Evolutionary conservation across 1,140 invertebrate genomes (phyloP), one percentile per base, ranked within the genome.

Genomic region (Reticulitermes speratus): DNA sequence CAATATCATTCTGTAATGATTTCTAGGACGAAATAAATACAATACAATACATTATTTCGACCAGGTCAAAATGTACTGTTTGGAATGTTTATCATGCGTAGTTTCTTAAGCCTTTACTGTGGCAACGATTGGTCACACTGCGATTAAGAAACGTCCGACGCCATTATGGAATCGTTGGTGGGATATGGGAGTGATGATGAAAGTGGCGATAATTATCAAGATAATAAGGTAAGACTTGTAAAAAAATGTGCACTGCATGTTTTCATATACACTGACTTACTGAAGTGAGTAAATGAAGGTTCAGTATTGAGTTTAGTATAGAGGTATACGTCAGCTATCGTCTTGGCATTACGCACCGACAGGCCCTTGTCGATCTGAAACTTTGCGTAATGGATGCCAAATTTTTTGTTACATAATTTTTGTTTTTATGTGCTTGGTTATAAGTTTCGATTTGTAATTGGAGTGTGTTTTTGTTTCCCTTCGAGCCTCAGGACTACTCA

Each of bases 141-240:
- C 8, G 55, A 38, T 30, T 12, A 44, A 45, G 3, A 44, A 83
- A 38, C 38, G 2, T 82, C n/a, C 7, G 82, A 83, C 44, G 83
- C 83, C 83, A 86, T 86, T n/a, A 86, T 86, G 85, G 85, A 86
- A 48, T 82, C 85, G 19, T 38, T 86, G 38, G 85, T 86, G 30
- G 82, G 82, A 8, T 86, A 86, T 82, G 65, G 85, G 38, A 86
- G 85, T 23, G 85, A 86, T 44, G 85, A 86, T n/a, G 85, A 86
- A 86, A 55, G 75, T 44, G 82, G 81, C 16, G 85, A 86, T 25
- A 83, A 44, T 32, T 86, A 23, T 55, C 44, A 44, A 21, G 82
- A 52, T 82, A 86, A 59, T 86, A 75, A 86, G 85, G 85, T 85
- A 59, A 55, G 52, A 12, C 1, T 30, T 30, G n/a, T 30, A 30